Base-by-base conservation (phyloP, 2,113 vertebrate genomes). In the Chascanopsetta lugubris region DNA sequence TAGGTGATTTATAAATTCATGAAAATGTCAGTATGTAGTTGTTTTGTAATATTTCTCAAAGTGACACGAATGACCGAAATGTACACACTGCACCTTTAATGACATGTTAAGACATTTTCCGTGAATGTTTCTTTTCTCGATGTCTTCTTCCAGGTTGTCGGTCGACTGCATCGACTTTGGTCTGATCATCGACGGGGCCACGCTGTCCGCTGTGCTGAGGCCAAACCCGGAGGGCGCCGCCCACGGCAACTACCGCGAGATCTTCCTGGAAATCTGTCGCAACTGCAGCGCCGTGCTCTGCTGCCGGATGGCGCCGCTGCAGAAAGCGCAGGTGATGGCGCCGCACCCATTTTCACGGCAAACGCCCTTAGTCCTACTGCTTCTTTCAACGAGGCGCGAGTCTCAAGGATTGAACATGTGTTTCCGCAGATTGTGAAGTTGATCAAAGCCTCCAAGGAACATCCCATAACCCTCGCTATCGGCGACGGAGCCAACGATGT, bases 401-500 rank as follows among this genome's bases (percentile, higher is more conserved):
- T 13, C 64, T 26, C 47, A 27, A 40, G 17, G n/a, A 17, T n/a
- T 3, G 9, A 10, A 3, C 29, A 34, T 65, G 34, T 53, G 2
- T 68, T 59, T 68, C 64, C 71, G 27, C 85, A 99, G 97, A 98
- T 99, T 75, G 97, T 99, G 59, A 99, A 99, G 79, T 75, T 99
- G 59, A 99, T 99, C 77, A 99, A 99, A 72, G 89, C 94, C 34
- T 99, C 96, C 8, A 97, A 96, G 75, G 97, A 99, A 80, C 96
- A 93, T 61, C 97, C 97, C 30, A 99, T 99, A 68, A 99, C 97
- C 0, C 88, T 99, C 24, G 97, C 97, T 18, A 89, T 99, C 6
- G 97, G 97, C 1, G 96, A 99, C 15, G 97, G 97, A 8, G 97
- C 97, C 11, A 99, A 99, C 5, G 97, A 99, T 26, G 97, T 99